Evolutionary conservation across 1,140 invertebrate genomes (phyloP), one percentile per base, ranked within the genome.

Genomic region (Diuraphis noxia): DNA sequence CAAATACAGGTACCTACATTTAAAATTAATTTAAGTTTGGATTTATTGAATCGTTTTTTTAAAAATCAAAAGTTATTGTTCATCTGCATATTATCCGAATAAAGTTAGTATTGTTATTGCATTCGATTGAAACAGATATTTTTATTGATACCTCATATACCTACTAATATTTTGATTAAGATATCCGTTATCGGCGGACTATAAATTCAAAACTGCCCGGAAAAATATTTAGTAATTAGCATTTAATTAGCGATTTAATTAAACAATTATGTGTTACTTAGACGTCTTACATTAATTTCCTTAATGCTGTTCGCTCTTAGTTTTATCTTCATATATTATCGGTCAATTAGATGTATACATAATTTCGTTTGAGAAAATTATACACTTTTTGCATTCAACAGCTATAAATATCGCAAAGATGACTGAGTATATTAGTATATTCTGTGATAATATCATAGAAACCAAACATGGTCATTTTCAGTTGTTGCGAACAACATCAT

Each of bases 401-500:
- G 36, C 23, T 38, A 52, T 84, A 19, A 46, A n/a, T 17, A 46
- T 40, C 13, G 10, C 36, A 52, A 34, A 19, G 25, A 52, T 10
- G 21, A 30, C 19, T 13, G 84, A 25, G 21, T 52, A n/a, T n/a
- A n/a, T n/a, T n/a, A n/a, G n/a, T n/a, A n/a, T n/a, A n/a, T n/a
- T n/a, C n/a, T n/a, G n/a, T n/a, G n/a, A n/a, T n/a, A n/a, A n/a
- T n/a, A 10, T 52, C 9, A 52, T 17, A 0, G 5, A 86, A 49
- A 25, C 85, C 88, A 49, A 77, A 90, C 23, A 90, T 79, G 41
- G 88, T 43, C 30, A 89, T 43, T 30, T 89, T 34, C 19, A 86
- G n/a, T 79, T 40, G 36, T n/a, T 30, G 38, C 19, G 17, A 13
- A 89, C 30, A 34, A 79, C 88, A 21, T 89, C 88, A 21, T 89